Evolutionary conservation across 1,140 invertebrate genomes (phyloP), one percentile per base, ranked within the genome.

Genomic region (Dermatophagoides farinae): DNA sequence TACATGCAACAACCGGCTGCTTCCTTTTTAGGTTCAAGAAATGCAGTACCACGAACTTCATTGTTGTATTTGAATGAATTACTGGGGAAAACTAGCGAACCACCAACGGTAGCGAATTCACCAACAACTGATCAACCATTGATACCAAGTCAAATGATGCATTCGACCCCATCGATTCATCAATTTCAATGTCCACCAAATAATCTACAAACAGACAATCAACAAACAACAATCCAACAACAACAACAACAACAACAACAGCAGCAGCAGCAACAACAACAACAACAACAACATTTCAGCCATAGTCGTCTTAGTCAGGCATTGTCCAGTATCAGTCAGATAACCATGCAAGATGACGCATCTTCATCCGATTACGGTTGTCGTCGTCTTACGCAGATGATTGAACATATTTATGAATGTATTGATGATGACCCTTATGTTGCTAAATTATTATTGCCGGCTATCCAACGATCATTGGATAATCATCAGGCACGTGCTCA

Each of bases 341-440:
- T 31, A 10, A 20, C 53, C 11, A 11, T 60, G 44, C 58, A 12
- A 11, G 41, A 60, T 23, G 58, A 60, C 22, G 44, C 31, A 12
- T 44, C 57, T 11, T 50, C 46, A n/a, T 47, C 43, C 10, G 58
- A 60, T 43, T 60, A 60, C 22, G 58, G 58, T 12, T 60, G 58
- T 25, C 43, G 44, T 18, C 41, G 58, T 38, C 23, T 60, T 6
- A 31, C 41, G 6, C 58, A 60, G 22, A 60, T 60, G 41, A 51
- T 63, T 31, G 62, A 63, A 44, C 62, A 63, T 44, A 53, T 63
- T 14, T 63, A 63, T 44, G 62, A 63, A 25, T 63, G 62, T 40
- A 63, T 63, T 37, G 62, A 63, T 40, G 62, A 63, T 31, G 62
- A 60, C 18, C 62, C 62, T 10, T 63, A 63, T 52, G 54, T 57